phyloP scores from a whole-genome alignment of 2,888 invertebrate species.

The Argyresthia albistria region DNA sequence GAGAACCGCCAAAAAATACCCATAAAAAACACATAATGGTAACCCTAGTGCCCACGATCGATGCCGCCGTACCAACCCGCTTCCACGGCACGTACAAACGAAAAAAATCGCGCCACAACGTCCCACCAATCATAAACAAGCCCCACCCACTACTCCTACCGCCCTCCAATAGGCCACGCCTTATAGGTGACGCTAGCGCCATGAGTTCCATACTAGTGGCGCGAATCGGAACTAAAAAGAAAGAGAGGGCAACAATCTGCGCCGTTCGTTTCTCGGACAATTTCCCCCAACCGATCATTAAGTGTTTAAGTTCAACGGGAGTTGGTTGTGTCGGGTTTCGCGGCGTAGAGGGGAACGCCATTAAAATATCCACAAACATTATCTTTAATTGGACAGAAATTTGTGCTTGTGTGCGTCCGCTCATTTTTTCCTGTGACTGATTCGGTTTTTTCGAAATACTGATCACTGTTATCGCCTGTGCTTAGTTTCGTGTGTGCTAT shows the following conservation, averaged over 20 bases:
- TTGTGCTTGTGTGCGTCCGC: conserved; percentile 64
- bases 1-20: conserved; percentile 66
- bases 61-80: conserved; percentile 61
- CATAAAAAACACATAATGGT: conserved; percentile 71
- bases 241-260: conserved; percentile 22
- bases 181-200: conserved; percentile 40
- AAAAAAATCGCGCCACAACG: conserved; percentile 53
- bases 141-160: conserved; percentile 38
- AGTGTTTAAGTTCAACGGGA: conserved; percentile 71
- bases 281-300: conserved; percentile 72
- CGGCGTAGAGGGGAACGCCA: conserved; percentile 63
- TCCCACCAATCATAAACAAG: conserved; percentile 34
- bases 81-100: conserved; percentile 47
- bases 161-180: conserved; percentile 41
- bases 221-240: conserved; percentile 47
- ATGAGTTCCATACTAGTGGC: conserved; percentile 48
- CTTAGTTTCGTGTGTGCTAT: conserved; percentile 47
- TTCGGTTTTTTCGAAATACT: conserved; percentile 56
- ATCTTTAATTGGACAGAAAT: conserved; percentile 70
- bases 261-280: conserved; percentile 69
- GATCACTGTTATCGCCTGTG: conserved; percentile 63
- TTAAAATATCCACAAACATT: conserved; percentile 73
- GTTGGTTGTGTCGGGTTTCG: conserved; percentile 72
- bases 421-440: conserved; percentile 56
- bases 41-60: conserved; percentile 60